Evolutionary conservation across 1,140 invertebrate species (phyloP).

Genomic region (Dermatophagoides farinae): DNA sequence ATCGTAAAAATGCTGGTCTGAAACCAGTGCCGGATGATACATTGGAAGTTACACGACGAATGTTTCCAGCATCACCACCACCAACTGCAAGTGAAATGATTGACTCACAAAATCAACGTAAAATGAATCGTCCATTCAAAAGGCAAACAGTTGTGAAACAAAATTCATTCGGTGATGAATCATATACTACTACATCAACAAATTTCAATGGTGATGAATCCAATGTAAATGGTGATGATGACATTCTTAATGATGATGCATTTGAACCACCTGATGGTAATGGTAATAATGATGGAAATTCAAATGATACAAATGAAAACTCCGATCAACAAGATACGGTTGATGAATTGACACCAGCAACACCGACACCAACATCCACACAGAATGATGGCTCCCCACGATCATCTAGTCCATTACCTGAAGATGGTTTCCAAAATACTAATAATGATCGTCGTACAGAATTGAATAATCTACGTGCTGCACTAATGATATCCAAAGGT

Average conservation of each 20-base stretch:
- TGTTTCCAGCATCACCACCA: conserved; percentile 85
- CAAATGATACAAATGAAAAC: background rate
- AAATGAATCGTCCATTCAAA: conserved; percentile 36
- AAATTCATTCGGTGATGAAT: conserved; percentile 5
- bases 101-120: conserved; percentile 62
- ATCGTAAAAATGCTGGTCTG: conserved; percentile 47
- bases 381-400: conserved; percentile 16
- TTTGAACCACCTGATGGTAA: background rate
- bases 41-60: conserved; percentile 67
- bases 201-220: background rate
- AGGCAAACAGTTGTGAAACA: conserved; percentile 28
- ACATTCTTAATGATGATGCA: conserved; percentile 2
- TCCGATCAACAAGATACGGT: background rate
- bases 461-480: conserved; percentile 18
- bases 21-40: conserved; percentile 67
- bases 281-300: background rate
- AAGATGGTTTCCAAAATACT: conserved; percentile 24
- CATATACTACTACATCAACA: background rate
- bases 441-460: conserved; percentile 26
- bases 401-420: conserved; percentile 17
- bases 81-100: conserved; percentile 73
- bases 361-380: conserved; percentile 14
- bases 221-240: conserved; percentile 6
- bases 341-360: conserved; percentile 18
- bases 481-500: conserved; percentile 22